Conservation (phyloP, 2,797 vertebrate genomes). For the Sphenodon punctatus region DNA sequence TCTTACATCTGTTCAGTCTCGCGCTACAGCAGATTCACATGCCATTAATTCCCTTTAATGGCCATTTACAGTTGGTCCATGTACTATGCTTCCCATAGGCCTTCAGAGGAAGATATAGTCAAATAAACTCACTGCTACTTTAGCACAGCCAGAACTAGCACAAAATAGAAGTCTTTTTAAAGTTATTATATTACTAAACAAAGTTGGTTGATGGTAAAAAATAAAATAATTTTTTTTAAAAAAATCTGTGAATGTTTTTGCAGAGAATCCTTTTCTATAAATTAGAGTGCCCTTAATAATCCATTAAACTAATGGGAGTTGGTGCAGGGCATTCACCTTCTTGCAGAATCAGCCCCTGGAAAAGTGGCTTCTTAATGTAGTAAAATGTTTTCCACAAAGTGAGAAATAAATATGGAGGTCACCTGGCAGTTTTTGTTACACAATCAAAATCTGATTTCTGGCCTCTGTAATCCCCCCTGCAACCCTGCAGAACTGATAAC, state of each 20-base stretch:
- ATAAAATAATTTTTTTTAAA: background rate
- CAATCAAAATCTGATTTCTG: background rate
- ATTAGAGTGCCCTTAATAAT: too few species aligned
- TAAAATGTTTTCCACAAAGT: background rate
- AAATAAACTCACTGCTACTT: background rate
- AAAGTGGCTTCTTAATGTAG: background rate
- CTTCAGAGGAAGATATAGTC: constrained; percentile 35
- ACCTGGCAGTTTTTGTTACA: background rate
- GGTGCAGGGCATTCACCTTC: background rate
- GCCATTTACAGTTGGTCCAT: background rate
- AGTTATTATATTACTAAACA: constrained; percentile 5
- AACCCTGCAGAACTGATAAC: background rate
- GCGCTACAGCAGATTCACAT: constrained; percentile 4
- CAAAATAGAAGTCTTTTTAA: background rate
- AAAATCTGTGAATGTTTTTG: too few species aligned
- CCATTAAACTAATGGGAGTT: too few species aligned
- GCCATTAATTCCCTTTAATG: constrained; percentile 54
- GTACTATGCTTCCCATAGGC: background rate
- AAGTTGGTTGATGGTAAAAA: background rate
- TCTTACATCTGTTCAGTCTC: constrained; percentile 9
- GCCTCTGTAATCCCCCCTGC: rapidly evolving
- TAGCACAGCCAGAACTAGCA: background rate
- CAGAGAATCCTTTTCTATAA: too few species aligned
- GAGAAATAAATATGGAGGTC: background rate
- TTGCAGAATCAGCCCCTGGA: background rate